phyloP scores from a whole-genome alignment of 2,888 invertebrate genomes.

The Anarsia innoxiella region DNA sequence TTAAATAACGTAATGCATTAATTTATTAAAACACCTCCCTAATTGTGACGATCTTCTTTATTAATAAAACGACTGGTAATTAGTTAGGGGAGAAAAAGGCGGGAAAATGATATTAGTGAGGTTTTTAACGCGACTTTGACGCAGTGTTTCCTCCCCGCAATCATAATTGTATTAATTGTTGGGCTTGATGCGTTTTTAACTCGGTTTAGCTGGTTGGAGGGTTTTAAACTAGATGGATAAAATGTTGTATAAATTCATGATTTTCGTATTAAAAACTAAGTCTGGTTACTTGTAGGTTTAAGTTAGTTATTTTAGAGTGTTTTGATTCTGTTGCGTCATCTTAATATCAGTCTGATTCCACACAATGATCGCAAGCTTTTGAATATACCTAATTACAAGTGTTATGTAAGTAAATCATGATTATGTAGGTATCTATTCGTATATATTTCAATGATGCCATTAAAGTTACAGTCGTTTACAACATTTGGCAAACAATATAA shows the following conservation, averaged over 20 bases:
- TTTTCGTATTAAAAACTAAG: no score
- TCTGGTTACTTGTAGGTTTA: no score
- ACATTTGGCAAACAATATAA: slow-evolving; percentile 19
- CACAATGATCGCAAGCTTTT: no score
- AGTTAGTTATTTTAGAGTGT: no score
- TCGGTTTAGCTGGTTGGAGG: slow-evolving; percentile 21
- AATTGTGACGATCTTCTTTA: slow-evolving; percentile 64
- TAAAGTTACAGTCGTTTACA: slow-evolving; percentile 10
- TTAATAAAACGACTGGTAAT: slow-evolving; percentile 69
- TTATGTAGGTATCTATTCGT: no score
- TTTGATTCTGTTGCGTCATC: no score
- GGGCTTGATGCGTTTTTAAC: slow-evolving; percentile 48
- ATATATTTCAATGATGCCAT: no score
- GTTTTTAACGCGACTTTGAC: slow-evolving; percentile 57
- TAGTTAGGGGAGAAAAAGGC: slow-evolving; percentile 68
- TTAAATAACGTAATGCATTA: no score
- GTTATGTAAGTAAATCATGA: no score
- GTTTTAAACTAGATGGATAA: slow-evolving; percentile 1
- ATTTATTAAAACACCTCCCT: slow-evolving; percentile 31
- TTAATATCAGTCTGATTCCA: no score
- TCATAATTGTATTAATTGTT: slow-evolving; percentile 67
- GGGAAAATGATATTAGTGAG: slow-evolving; percentile 64
- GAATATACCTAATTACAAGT: no score
- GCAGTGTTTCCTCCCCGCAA: slow-evolving; percentile 54
- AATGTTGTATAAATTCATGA: no score